Evolutionary conservation across 2,888 invertebrate species (phyloP).

Genomic region (Drosophila paramelanica): DNA sequence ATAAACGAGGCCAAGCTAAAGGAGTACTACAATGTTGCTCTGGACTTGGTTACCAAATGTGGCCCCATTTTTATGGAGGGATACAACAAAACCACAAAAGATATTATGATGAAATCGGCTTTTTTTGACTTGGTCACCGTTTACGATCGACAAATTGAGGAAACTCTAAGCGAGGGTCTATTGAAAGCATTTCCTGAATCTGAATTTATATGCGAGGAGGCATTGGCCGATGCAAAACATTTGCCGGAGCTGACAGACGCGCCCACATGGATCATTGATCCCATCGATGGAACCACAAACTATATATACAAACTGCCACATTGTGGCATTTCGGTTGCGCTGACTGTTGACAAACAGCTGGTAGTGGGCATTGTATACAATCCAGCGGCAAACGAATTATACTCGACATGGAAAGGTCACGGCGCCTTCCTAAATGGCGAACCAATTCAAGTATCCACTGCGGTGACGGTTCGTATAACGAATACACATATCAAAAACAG

Average conservation of each 20-base stretch:
- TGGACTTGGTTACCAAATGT: constrained; percentile 75
- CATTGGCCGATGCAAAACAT: constrained; percentile 73
- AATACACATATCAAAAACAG: neutral
- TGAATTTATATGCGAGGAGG: constrained; percentile 94
- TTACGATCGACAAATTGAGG: constrained; percentile 91
- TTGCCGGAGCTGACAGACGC: constrained; percentile 87
- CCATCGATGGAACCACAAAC: constrained; percentile 95
- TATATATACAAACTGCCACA: constrained; percentile 90
- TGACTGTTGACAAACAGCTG: constrained; percentile 86
- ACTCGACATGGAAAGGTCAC: constrained; percentile 88
- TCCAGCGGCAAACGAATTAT: constrained; percentile 90
- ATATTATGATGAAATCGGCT: constrained; percentile 85
- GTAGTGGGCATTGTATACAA: constrained; percentile 91
- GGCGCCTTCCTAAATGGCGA: constrained; percentile 91
- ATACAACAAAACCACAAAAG: constrained; percentile 72
- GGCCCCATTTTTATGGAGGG: constrained; percentile 80
- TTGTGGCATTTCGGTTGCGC: constrained; percentile 89
- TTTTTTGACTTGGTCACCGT: constrained; percentile 91
- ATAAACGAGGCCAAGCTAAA: constrained; percentile 68
- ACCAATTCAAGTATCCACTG: constrained; percentile 84
- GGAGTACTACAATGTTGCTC: constrained; percentile 73
- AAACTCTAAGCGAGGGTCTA: constrained; percentile 87
- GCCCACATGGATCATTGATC: constrained; percentile 94
- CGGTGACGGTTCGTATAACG: constrained; percentile 69
- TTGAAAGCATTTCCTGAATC: constrained; percentile 87